These are phyloP conservation scores for Coreoperca whiteheadi DNA, from an alignment of 2,113 vertebrate species.

Conservation along the genomic window DNA sequence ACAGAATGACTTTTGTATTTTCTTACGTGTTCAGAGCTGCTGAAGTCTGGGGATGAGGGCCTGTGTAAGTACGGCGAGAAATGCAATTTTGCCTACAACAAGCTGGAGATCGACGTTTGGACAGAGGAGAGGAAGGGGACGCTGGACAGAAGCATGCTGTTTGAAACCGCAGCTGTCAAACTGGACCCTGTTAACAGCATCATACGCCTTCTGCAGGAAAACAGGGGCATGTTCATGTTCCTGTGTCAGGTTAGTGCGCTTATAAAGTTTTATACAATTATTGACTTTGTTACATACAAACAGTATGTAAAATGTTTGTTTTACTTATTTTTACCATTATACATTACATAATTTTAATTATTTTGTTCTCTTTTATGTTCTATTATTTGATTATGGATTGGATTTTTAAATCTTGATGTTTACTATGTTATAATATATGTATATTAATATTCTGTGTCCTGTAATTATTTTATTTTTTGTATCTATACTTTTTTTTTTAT, in stretches of 20 bases:
- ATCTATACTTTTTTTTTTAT: neutral
- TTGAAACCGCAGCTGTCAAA: constrained; percentile 83
- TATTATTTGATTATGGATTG: neutral
- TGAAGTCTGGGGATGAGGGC: constrained; percentile 83
- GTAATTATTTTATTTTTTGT: no score
- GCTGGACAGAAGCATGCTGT: constrained; percentile 91
- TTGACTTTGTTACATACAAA: neutral
- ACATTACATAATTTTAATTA: neutral
- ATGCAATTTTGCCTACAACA: constrained; percentile 97
- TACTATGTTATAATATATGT: neutral
- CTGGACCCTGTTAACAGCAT: constrained; percentile 87
- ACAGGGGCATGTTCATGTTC: constrained; percentile 93
- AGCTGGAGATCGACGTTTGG: constrained; percentile 98
- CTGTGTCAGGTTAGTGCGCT: constrained; percentile 90
- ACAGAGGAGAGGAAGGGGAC: constrained; percentile 92
- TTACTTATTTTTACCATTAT: neutral
- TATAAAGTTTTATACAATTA: neutral
- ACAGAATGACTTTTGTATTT: neutral
- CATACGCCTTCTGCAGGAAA: constrained; percentile 88
- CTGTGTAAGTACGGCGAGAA: constrained; percentile 93
- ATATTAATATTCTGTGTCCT: neutral
- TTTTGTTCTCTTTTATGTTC: neutral
- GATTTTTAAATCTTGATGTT: neutral
- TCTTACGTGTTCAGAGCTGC: constrained; percentile 85
- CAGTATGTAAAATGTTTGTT: no score